Evolutionary conservation across 2,113 vertebrate genomes (phyloP).

Genomic region (Macrotis lagotis): DNA sequence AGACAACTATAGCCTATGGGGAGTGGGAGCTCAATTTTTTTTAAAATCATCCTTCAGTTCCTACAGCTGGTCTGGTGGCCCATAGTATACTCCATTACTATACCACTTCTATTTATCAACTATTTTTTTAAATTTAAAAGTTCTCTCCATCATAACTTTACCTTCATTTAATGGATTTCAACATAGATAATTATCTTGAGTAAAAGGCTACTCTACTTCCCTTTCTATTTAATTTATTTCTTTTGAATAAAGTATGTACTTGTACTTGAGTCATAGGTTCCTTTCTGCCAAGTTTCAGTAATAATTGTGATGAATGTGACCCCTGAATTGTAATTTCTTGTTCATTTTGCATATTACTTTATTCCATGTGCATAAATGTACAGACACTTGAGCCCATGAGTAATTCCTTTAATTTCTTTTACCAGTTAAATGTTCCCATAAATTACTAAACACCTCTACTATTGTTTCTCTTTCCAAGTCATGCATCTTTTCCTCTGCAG

Average conservation of each 20-base stretch:
- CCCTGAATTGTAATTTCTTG: background rate
- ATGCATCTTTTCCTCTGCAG: background rate
- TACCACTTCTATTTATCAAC: background rate
- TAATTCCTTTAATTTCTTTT: background rate
- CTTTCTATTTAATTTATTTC: background rate
- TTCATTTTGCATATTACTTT: background rate
- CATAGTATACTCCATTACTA: background rate
- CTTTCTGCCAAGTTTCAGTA: background rate
- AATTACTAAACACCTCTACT: background rate
- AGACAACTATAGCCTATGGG: background rate
- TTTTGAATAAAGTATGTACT: background rate
- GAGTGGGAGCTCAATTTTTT: background rate
- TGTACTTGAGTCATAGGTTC: background rate
- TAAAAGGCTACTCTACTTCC: background rate
- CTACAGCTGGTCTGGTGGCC: background rate
- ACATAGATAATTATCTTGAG: background rate
- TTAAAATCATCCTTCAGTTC: background rate
- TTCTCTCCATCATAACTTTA: background rate
- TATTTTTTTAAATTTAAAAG: background rate
- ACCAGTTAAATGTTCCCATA: background rate
- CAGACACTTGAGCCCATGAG: background rate
- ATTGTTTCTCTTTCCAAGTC: background rate
- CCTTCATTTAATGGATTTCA: background rate
- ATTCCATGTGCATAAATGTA: background rate
- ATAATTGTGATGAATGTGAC: background rate